phyloP scores from a whole-genome alignment of 2,888 invertebrate genomes.

The Tetheella fluctuosa region DNA sequence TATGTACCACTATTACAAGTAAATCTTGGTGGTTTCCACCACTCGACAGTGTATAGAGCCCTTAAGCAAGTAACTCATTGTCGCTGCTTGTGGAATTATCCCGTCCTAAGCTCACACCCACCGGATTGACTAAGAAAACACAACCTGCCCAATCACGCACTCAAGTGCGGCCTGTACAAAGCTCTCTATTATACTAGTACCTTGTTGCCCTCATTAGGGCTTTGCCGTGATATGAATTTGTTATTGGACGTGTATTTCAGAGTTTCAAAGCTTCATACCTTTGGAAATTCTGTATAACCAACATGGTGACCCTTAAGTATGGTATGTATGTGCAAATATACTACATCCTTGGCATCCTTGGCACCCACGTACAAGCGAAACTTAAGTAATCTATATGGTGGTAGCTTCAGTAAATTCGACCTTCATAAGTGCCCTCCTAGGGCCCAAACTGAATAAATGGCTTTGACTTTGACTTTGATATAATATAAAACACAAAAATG shows the following conservation, averaged over 20 bases:
- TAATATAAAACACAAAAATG: too few species aligned
- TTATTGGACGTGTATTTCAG: not conserved
- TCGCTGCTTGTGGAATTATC: not conserved
- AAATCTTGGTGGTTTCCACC: not conserved
- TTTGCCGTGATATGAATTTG: not conserved
- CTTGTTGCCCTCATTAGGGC: not conserved
- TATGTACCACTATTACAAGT: too few species aligned
- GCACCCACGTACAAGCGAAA: too few species aligned
- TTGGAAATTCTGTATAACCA: too few species aligned
- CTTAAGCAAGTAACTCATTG: not conserved
- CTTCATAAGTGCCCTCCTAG: too few species aligned
- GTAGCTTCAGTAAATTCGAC: too few species aligned
- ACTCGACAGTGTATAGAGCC: not conserved
- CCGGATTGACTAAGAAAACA: not conserved
- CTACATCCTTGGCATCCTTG: too few species aligned
- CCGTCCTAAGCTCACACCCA: not conserved
- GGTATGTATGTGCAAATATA: too few species aligned
- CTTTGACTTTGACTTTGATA: too few species aligned
- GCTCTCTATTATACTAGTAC: not conserved
- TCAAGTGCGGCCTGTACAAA: conserved; percentile 2
- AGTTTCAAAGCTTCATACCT: not conserved
- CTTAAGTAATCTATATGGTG: too few species aligned
- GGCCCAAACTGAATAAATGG: too few species aligned
- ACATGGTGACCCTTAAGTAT: too few species aligned
- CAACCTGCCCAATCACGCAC: conserved; percentile 3